These are phyloP conservation scores for Prionace glauca DNA, from an alignment of 2,797 vertebrate genomes.

Conservation along the genomic window DNA sequence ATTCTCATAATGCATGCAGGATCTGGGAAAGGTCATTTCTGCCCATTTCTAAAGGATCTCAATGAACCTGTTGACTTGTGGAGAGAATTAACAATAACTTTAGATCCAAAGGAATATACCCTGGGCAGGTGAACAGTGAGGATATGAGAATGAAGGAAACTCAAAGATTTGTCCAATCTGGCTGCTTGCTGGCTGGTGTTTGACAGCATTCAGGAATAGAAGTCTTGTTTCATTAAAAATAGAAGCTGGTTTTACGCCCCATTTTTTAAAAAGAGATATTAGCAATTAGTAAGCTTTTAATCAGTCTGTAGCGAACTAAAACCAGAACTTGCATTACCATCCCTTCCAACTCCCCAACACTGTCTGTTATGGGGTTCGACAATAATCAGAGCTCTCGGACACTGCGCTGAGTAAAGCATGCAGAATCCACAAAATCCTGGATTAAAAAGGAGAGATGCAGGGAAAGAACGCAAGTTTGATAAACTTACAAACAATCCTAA, in stretches of 20 bases:
- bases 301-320: background rate
- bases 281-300: background rate
- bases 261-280: background rate
- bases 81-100: background rate
- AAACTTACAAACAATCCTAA: slow-evolving; percentile 10
- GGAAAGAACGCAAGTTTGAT: background rate
- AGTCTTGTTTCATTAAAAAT: too few relatives aligned
- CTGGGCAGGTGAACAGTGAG: background rate
- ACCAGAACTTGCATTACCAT: background rate
- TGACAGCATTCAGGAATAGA: background rate
- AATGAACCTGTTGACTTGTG: background rate
- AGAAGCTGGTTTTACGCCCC: background rate
- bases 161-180: background rate
- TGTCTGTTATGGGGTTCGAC: background rate
- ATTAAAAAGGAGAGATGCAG: background rate
- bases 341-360: background rate
- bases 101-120: background rate
- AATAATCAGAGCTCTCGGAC: background rate
- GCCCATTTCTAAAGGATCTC: background rate
- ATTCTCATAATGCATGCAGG: background rate
- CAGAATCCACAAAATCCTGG: background rate
- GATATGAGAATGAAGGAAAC: background rate
- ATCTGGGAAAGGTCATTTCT: background rate
- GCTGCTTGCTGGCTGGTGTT: background rate
- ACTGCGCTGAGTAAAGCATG: background rate